phyloP scores from a whole-genome alignment of 1,140 invertebrate species.

The Armadillidium nasatum region DNA sequence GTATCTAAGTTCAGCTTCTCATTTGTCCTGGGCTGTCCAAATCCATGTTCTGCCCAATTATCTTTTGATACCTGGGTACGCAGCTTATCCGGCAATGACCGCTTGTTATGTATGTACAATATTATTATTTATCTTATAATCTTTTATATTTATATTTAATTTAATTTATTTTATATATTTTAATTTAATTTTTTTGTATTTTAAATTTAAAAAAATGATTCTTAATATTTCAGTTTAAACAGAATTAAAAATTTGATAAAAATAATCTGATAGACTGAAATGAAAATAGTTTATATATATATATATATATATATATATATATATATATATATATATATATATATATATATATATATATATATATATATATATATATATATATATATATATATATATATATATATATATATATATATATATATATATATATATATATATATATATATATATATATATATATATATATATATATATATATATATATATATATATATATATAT shows the following conservation, averaged over 20 bases:
- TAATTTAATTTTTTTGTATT: neutral
- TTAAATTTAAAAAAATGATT: neutral
- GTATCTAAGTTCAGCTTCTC: constrained; percentile 67
- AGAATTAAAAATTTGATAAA: neutral
- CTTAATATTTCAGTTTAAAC: neutral
- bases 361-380: too few species aligned
- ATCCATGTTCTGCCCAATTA: constrained; percentile 64
- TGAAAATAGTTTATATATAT: too few species aligned
- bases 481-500: too few species aligned
- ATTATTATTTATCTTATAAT: constrained; percentile 38
- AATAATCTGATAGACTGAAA: neutral
- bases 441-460: too few species aligned
- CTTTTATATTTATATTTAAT: neutral
- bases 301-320: too few species aligned
- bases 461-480: too few species aligned
- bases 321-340: too few species aligned
- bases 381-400: too few species aligned
- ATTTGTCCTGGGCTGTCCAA: constrained; percentile 68
- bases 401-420: too few species aligned
- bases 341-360: too few species aligned
- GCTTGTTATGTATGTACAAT: constrained; percentile 68
- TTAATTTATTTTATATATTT: neutral
- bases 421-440: too few species aligned
- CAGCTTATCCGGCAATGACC: constrained; percentile 75
- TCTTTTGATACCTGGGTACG: constrained; percentile 56